These are phyloP conservation scores for Polydesmus complanatus DNA, from an alignment of 2,888 invertebrate species.

Conservation along the genomic window DNA sequence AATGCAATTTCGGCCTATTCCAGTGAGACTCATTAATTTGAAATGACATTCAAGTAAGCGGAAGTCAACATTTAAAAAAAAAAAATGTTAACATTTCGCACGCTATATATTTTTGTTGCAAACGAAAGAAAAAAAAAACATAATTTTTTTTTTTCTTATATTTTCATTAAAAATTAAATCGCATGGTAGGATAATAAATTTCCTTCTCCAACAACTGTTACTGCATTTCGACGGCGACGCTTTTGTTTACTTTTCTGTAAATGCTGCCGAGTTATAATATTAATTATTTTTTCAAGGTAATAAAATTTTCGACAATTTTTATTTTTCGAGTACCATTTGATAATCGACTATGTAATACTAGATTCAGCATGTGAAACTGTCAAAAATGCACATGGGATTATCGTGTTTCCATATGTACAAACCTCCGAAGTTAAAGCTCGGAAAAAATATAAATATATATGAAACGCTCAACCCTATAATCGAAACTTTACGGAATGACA, in stretches of 20 bases:
- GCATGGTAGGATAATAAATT: background rate
- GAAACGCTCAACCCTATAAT: too few relatives aligned
- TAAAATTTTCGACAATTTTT: too few relatives aligned
- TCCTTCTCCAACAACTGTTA: background rate
- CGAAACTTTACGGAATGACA: too few relatives aligned
- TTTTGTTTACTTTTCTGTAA: background rate
- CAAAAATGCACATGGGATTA: too few relatives aligned
- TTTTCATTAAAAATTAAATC: background rate
- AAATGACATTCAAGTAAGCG: background rate
- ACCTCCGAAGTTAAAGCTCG: too few relatives aligned
- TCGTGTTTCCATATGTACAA: too few relatives aligned
- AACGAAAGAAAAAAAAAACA: background rate
- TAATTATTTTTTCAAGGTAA: too few relatives aligned
- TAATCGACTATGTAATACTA: too few relatives aligned
- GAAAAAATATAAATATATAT: too few relatives aligned
- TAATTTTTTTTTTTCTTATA: background rate
- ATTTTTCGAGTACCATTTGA: too few relatives aligned
- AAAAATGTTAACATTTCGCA: background rate
- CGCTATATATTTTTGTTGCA: background rate
- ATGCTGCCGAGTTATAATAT: too few relatives aligned
- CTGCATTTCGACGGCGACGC: background rate
- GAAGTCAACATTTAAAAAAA: background rate
- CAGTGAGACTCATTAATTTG: background rate
- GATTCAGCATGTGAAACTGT: too few relatives aligned
- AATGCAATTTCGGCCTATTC: background rate